Evolutionary conservation across 2,113 vertebrate species (phyloP).

Genomic region (Crotalus horridus): DNA sequence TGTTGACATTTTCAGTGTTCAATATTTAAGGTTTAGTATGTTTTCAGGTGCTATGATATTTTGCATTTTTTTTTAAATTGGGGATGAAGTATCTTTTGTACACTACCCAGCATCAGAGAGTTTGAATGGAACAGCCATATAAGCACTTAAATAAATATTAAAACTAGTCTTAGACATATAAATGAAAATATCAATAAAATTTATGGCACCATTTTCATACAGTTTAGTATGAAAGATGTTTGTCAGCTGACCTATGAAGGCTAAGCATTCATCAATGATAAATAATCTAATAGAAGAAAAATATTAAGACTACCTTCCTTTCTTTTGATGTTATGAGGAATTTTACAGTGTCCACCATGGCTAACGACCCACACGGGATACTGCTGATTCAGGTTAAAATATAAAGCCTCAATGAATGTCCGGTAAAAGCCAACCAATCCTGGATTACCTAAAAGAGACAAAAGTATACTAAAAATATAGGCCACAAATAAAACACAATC

Average conservation of each 20-base stretch:
- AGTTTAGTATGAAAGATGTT: not conserved
- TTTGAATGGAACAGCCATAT: not conserved
- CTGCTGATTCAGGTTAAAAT: constrained; percentile 66
- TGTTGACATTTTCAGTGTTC: not conserved
- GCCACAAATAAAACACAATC: not conserved
- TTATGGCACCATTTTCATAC: not conserved
- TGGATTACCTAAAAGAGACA: constrained; percentile 83
- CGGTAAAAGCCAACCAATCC: constrained; percentile 84
- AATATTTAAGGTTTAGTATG: not conserved
- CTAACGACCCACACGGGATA: constrained; percentile 90
- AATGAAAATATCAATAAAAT: not conserved
- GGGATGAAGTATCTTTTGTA: not conserved
- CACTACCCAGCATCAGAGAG: not conserved
- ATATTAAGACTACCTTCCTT: constrained; percentile 72
- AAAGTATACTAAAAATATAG: constrained; percentile 32
- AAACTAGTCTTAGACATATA: not conserved
- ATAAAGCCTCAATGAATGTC: constrained; percentile 83
- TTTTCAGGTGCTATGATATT: not conserved
- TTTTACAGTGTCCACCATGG: constrained; percentile 85
- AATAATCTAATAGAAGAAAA: not conserved
- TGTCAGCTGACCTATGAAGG: not conserved
- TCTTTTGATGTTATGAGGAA: constrained; percentile 82
- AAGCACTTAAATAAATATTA: not conserved
- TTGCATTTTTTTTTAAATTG: not conserved
- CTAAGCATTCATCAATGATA: not conserved